Evolutionary conservation across 2,797 vertebrate species (phyloP).

Genomic region (Gouania willdenowi): DNA sequence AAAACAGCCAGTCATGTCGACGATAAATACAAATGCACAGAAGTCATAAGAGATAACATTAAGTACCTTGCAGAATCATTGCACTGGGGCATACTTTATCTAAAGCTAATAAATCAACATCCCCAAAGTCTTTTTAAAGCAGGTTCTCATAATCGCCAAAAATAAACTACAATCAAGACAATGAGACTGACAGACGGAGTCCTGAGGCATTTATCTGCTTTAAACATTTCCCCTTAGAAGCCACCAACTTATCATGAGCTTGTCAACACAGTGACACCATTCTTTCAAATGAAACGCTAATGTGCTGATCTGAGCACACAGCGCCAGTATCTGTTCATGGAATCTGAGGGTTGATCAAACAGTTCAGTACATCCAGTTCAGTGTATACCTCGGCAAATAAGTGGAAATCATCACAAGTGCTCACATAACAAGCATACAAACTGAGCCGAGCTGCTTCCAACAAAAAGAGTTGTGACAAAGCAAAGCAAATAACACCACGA

Average conservation of each 20-base stretch:
- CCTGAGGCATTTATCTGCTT: conserved; percentile 78
- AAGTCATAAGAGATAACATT: conserved; percentile 71
- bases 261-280: conserved; percentile 81
- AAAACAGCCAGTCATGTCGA: conserved; percentile 62
- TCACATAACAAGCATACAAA: conserved; percentile 67
- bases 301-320: conserved; percentile 71
- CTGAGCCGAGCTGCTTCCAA: conserved; percentile 54
- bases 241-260: conserved; percentile 75
- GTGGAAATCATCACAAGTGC: conserved; percentile 69
- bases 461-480: conserved; percentile 58
- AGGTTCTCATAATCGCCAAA: conserved; percentile 76
- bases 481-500: conserved; percentile 60
- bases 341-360: conserved; percentile 80
- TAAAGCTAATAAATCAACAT: conserved; percentile 76
- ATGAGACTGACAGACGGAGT: conserved; percentile 78
- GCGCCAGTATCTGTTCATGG: conserved; percentile 68
- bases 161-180: conserved; percentile 81
- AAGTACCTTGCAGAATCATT: conserved; percentile 45
- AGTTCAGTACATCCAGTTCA: conserved; percentile 68
- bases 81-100: conserved; percentile 61
- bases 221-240: conserved; percentile 77
- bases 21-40: conserved; percentile 68
- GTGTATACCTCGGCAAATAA: conserved; percentile 73
- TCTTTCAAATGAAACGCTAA: conserved; percentile 81
- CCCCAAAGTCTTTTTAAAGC: conserved; percentile 74